phyloP scores from a whole-genome alignment of 2,888 invertebrate species.

The Dryococelus australis region DNA sequence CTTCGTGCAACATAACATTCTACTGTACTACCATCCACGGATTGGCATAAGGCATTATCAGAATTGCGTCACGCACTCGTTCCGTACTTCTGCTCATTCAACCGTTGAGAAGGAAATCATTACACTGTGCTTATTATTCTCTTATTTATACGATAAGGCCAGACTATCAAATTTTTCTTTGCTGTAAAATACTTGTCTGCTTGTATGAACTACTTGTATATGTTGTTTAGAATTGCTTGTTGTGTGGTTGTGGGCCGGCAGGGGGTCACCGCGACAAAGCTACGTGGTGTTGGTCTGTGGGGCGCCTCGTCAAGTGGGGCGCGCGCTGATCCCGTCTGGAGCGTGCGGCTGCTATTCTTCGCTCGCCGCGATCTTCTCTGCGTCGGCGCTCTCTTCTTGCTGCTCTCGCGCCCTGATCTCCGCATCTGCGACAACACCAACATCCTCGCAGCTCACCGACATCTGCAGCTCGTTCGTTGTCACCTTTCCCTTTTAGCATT shows the following conservation, averaged over 20 bases:
- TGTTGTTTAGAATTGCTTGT: constrained; percentile 34
- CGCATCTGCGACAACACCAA: constrained; percentile 38
- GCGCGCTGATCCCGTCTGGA: neutral
- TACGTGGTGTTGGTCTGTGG: too few species aligned
- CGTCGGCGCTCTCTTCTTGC: constrained; percentile 37
- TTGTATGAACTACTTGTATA: neutral
- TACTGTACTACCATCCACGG: neutral
- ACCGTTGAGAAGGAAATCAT: neutral
- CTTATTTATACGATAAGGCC: constrained; percentile 31
- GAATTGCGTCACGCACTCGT: neutral
- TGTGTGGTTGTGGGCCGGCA: neutral
- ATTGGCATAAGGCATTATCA: neutral
- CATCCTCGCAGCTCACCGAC: too few species aligned
- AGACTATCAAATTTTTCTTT: constrained; percentile 26
- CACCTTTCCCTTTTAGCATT: too few species aligned
- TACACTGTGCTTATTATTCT: neutral
- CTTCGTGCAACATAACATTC: neutral
- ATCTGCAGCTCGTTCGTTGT: too few species aligned
- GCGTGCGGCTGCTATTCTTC: constrained; percentile 37
- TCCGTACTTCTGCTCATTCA: neutral
- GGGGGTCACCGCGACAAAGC: neutral
- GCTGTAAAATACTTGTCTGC: constrained; percentile 25
- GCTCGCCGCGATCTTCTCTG: constrained; percentile 32
- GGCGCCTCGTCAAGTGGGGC: too few species aligned
- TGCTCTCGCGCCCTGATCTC: constrained; percentile 42